Base-by-base conservation (phyloP, 2,888 invertebrate genomes). In the Mycalesis mineus region DNA sequence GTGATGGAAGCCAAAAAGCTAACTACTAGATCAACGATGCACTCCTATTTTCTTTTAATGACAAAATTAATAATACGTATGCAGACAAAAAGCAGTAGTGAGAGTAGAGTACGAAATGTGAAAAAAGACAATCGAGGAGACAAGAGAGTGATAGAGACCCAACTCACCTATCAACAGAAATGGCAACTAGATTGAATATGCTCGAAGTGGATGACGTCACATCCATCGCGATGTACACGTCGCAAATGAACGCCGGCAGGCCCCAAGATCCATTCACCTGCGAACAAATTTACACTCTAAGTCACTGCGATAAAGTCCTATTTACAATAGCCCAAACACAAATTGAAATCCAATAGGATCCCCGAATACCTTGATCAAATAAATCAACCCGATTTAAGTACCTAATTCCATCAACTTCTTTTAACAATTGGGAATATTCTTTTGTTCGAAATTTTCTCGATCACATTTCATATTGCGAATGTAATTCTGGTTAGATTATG, bases 221-320 rank as follows among this genome's bases (percentile, higher is more conserved):
- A 88, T 98, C 98, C 95, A 97, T 96, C 57, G 97, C 98, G 81
- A 98, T 97, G 93, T 98, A 98, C 88, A 98, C 95, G 91, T 98
- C 98, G 88, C 98, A 98, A 70, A 97, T 94, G 77, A 97, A 94
- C 69, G 95, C 94, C 40, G 97, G 97, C 72, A 98, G 90, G 29
- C 94, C 94, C 98, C 98, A 98, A 50, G 93, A 93, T 55, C 95
- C 95, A 83, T 96, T 94, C 65, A 96, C 94, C 96, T 96, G 92
- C 0, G 58, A 63, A 74, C 70, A 65, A 64, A 57, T 54, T 55
- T 48, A 13, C 2, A 45, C 40, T 40, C 53, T 60, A 58, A 49
- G 3, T 33, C 44, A 47, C 29, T 9, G 2, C 1, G n/a, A 17
- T 36, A 52, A 50, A 58, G 37, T 29, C 15, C 37, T 33, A 60